A percentile compares a stretch with the other conserved stretches of the same genome.
phyloP scores from a whole-genome alignment of 1,140 invertebrate genomes.

The Chironomus tepperi region DNA sequence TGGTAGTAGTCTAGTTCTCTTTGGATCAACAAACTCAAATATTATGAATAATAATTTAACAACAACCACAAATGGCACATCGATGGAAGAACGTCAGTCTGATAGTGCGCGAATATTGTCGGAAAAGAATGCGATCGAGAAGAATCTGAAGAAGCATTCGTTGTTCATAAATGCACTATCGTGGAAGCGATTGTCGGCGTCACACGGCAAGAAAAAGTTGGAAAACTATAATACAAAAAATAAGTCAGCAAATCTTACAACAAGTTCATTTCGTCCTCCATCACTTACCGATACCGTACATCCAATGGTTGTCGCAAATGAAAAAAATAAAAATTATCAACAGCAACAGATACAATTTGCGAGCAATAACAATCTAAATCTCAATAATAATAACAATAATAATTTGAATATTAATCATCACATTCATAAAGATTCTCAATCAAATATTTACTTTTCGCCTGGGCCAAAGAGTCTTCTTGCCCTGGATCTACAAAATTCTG shows the following conservation, averaged over 20 bases:
- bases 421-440: neutral
- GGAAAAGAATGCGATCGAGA: conserved; percentile 78
- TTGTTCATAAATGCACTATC: conserved; percentile 92
- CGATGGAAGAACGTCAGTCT: conserved; percentile 33
- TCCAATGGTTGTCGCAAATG: conserved; percentile 62
- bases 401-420: conserved; percentile 8
- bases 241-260: conserved; percentile 50
- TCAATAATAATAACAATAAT: conserved; percentile 28
- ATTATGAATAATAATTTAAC: conserved; percentile 26
- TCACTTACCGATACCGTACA: conserved; percentile 72
- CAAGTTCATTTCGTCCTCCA: conserved; percentile 60
- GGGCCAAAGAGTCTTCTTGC: conserved; percentile 38
- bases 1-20: conserved; percentile 32
- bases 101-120: conserved; percentile 70
- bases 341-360: conserved; percentile 40
- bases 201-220: conserved; percentile 86
- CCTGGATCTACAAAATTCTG: conserved; percentile 50
- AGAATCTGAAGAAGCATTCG: conserved; percentile 90
- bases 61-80: conserved; percentile 29
- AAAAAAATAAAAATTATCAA: conserved; percentile 52
- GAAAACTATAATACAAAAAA: conserved; percentile 68
- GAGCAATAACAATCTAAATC: conserved; percentile 31
- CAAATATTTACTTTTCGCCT: conserved; percentile 26
- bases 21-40: conserved; percentile 27
- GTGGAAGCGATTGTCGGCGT: conserved; percentile 89